phyloP scores from a whole-genome alignment of 2,888 invertebrate species.

The Sarcophaga variegata region DNA sequence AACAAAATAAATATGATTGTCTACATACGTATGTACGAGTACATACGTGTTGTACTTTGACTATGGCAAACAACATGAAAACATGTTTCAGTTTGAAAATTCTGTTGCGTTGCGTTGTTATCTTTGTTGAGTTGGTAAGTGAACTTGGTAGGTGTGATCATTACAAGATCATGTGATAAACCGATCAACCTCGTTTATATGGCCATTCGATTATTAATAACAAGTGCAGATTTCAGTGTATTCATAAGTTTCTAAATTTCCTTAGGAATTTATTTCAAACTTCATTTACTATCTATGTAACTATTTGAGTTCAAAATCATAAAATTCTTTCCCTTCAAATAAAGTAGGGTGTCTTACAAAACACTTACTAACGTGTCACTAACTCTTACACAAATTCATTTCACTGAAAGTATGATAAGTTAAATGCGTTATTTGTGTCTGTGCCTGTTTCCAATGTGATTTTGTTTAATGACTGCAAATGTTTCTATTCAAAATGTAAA shows the following conservation, averaged over 20 bases:
- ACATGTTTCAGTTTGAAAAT: not conserved
- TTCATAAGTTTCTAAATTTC: too few species aligned
- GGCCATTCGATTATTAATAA: constrained; percentile 59
- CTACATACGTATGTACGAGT: too few species aligned
- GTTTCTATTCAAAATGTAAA: not conserved
- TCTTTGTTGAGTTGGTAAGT: constrained; percentile 19
- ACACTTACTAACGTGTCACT: too few species aligned
- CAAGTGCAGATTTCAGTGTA: constrained; percentile 50
- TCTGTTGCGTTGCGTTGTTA: not conserved
- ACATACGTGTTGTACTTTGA: not conserved
- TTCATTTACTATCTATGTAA: too few species aligned
- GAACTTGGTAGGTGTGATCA: constrained; percentile 56
- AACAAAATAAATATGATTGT: too few species aligned
- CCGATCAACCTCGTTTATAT: constrained; percentile 64
- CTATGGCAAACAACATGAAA: not conserved
- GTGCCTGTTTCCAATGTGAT: not conserved
- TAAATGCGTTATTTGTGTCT: too few species aligned
- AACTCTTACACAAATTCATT: too few species aligned
- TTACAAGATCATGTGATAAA: constrained; percentile 64
- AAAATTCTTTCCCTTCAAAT: too few species aligned
- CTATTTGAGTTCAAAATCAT: too few species aligned
- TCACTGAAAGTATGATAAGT: not conserved
- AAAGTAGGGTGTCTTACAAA: too few species aligned
- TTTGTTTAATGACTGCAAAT: not conserved
- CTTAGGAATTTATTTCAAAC: too few species aligned